phyloP scores from a whole-genome alignment of 2,888 invertebrate genomes.

The Drosophila infuscata region DNA sequence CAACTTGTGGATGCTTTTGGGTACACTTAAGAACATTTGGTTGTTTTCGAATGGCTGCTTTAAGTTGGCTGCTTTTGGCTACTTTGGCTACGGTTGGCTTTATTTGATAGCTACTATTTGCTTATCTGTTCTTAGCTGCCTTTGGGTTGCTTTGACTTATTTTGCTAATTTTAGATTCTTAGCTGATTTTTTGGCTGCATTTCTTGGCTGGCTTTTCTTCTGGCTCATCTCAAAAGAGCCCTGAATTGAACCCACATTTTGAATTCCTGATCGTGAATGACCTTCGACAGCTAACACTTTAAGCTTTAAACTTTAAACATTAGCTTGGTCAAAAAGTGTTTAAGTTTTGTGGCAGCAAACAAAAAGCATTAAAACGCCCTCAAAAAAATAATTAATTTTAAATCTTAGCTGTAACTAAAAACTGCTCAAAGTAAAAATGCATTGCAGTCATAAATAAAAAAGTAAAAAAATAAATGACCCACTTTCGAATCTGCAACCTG shows the following conservation, averaged over 20 bases:
- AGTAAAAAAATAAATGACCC: conserved; percentile 68
- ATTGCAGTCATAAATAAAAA: conserved; percentile 56
- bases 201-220: conserved; percentile 22
- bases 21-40: neutral
- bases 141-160: too few relatives aligned
- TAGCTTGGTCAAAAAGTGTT: conserved; percentile 40
- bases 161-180: neutral
- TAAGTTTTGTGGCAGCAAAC: conserved; percentile 35
- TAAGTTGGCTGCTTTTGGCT: neutral
- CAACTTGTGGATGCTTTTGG: neutral
- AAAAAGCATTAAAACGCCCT: conserved; percentile 48
- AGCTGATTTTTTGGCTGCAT: neutral
- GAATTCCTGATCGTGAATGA: conserved; percentile 60
- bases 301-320: conserved; percentile 10
- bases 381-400: conserved; percentile 69
- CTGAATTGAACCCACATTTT: conserved; percentile 58
- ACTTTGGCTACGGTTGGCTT: neutral
- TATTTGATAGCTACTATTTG: conserved; percentile 2
- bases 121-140: too few relatives aligned
- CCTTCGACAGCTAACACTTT: conserved; percentile 47
- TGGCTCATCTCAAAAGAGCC: conserved; percentile 18
- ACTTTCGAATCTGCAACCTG: conserved; percentile 81
- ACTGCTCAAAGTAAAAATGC: conserved; percentile 59
- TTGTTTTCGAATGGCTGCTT: too few relatives aligned
- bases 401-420: conserved; percentile 24